Percentiles rank a stretch among this genome's conserved stretches.
These are phyloP conservation scores for Achatina immaculata DNA, from an alignment of 1,140 invertebrate genomes.

Conservation along the genomic window DNA sequence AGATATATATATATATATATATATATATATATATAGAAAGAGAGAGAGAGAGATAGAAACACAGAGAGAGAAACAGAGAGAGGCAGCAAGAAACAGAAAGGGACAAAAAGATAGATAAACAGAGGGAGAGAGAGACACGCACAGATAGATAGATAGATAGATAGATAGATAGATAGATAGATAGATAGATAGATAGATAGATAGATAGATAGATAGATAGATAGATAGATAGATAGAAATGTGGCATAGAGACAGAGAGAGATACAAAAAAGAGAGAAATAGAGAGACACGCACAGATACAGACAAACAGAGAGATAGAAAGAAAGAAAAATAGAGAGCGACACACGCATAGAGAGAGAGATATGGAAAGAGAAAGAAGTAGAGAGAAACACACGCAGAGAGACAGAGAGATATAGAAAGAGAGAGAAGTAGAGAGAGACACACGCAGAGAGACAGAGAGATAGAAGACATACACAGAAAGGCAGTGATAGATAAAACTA, in stretches of 20 bases:
- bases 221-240: slow-evolving; percentile 20
- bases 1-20: not conserved
- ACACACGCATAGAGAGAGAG: no score
- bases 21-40: not conserved
- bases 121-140: not conserved
- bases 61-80: not conserved
- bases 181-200: slow-evolving; percentile 16
- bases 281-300: no score
- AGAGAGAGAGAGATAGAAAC: not conserved
- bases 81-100: not conserved
- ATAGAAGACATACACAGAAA: no score
- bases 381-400: no score
- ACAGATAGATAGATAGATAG: slow-evolving; percentile 24
- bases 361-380: no score
- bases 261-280: no score
- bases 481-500: no score
- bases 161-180: not conserved
- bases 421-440: no score
- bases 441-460: no score
- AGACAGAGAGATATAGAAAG: no score
- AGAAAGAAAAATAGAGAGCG: no score
- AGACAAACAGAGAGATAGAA: no score
- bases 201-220: slow-evolving; percentile 30
- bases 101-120: not conserved
- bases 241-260: not conserved